Percentiles rank a stretch among this genome's conserved stretches.
Evolutionary conservation across 2,888 invertebrate species (phyloP).

Genomic region (Acanthosoma haemorrhoidale): DNA sequence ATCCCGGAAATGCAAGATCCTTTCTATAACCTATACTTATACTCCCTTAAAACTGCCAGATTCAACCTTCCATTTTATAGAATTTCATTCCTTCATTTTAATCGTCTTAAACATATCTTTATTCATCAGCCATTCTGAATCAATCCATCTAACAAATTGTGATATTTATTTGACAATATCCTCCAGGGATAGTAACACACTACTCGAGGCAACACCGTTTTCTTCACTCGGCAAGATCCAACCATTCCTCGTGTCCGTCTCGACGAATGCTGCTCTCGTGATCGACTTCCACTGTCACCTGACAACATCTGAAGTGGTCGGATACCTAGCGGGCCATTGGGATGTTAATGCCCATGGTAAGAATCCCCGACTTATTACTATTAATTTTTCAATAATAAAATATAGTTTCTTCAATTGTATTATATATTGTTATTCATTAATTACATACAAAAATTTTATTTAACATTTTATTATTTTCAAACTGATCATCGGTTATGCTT

Average conservation of each 20-base stretch:
- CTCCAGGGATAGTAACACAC: conserved; percentile 83
- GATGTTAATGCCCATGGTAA: conserved; percentile 89
- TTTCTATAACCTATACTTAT: no score
- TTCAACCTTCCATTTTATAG: no score
- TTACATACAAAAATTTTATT: neutral
- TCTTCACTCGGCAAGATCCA: conserved; percentile 83
- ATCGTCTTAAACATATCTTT: no score
- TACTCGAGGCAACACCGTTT: conserved; percentile 85
- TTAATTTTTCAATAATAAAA: no score
- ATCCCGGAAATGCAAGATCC: no score
- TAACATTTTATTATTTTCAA: neutral
- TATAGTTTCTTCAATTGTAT: no score
- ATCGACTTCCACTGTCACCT: conserved; percentile 92
- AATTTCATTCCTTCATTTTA: no score
- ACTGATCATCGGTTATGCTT: conserved; percentile 43
- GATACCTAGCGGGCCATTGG: conserved; percentile 94
- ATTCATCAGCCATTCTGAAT: no score
- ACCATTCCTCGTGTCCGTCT: conserved; percentile 82
- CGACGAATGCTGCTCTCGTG: conserved; percentile 78
- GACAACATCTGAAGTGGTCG: conserved; percentile 88
- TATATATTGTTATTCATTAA: no score
- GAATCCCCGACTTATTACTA: conserved; percentile 44
- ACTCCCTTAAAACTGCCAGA: no score
- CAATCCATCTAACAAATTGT: no score
- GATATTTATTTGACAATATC: no score